Percentiles rank a stretch among this genome's conserved stretches.
Evolutionary conservation across 2,888 invertebrate genomes (phyloP).

Genomic region (Phortica okadai): DNA sequence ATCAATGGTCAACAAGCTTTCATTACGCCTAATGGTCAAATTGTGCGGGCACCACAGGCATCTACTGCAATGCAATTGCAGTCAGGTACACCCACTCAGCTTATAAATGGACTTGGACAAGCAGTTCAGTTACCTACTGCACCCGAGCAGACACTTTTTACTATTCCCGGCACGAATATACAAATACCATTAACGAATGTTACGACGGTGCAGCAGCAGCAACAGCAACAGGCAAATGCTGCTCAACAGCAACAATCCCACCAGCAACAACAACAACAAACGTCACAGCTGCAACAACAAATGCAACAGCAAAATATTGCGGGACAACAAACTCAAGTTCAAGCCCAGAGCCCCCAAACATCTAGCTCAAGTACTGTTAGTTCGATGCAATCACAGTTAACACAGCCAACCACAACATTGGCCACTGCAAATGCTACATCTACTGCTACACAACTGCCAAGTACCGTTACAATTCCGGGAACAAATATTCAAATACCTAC

Average conservation of each 20-base stretch:
- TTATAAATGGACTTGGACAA: conserved; percentile 84
- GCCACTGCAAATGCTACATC: conserved; percentile 29
- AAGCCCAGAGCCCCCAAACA: not conserved
- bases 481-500: conserved; percentile 76
- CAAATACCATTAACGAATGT: conserved; percentile 78
- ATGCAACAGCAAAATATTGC: conserved; percentile 43
- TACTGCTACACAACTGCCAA: conserved; percentile 62
- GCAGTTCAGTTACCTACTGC: conserved; percentile 82
- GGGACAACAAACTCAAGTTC: conserved; percentile 8
- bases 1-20: conserved; percentile 79
- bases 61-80: conserved; percentile 57
- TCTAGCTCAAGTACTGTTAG: conserved; percentile 29
- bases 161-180: conserved; percentile 79
- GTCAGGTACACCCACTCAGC: conserved; percentile 78
- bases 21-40: conserved; percentile 81
- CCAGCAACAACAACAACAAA: conserved; percentile 53
- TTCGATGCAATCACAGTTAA: conserved; percentile 35
- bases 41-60: conserved; percentile 83
- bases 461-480: conserved; percentile 75
- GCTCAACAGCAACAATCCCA: conserved; percentile 67
- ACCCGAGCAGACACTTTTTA: conserved; percentile 78
- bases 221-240: conserved; percentile 52
- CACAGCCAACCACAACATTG: conserved; percentile 30
- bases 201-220: conserved; percentile 54
- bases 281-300: conserved; percentile 53